These are phyloP conservation scores for Octomys mimax DNA, from an alignment of 2,797 vertebrate species.

Conservation along the genomic window DNA sequence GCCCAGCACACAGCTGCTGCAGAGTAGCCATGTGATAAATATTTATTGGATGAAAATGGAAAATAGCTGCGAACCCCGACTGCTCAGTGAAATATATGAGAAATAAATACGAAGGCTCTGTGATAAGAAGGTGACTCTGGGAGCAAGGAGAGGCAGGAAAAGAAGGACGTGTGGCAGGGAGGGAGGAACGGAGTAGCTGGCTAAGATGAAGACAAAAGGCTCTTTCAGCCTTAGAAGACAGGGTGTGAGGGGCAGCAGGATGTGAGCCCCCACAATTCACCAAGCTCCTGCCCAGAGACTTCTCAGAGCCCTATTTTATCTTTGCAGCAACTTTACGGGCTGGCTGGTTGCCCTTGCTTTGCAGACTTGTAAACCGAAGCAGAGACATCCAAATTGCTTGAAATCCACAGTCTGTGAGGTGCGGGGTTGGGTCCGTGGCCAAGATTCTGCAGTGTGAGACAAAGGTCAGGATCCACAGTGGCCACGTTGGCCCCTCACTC, in stretches of 20 bases:
- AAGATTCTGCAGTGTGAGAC: not conserved
- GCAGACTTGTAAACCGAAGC: too few species aligned
- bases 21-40: not conserved
- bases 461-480: fast-evolving
- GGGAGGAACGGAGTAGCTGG: not conserved
- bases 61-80: not conserved
- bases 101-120: not conserved
- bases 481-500: too few species aligned
- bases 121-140: not conserved
- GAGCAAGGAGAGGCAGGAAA: not conserved
- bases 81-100: not conserved
- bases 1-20: not conserved
- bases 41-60: not conserved
- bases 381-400: not conserved
- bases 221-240: not conserved
- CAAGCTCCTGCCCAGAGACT: not conserved
- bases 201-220: not conserved
- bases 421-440: not conserved
- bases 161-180: not conserved
- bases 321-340: too few species aligned
- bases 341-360: not conserved
- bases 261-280: not conserved
- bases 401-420: fast-evolving
- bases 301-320: not conserved
- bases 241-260: not conserved